Percentiles rank a stretch among this genome's conserved stretches.
These are phyloP conservation scores for Lasius fuliginosus DNA, from an alignment of 2,888 invertebrate species.

Conservation along the genomic window DNA sequence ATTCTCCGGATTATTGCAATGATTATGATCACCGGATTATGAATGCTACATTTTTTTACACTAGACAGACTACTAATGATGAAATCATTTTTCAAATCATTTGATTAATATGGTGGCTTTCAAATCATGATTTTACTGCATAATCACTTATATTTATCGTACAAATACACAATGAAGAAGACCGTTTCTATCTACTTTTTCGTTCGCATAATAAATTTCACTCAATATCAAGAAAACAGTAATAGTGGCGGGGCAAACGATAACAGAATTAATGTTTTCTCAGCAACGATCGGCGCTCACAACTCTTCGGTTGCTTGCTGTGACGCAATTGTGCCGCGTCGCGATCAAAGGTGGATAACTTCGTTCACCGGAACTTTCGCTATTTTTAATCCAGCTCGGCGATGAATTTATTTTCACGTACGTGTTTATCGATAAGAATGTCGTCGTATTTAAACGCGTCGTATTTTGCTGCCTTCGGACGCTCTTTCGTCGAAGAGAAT, in stretches of 20 bases:
- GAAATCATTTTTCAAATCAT: neutral
- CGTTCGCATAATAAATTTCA: conserved; percentile 19
- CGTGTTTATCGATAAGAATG: conserved; percentile 5
- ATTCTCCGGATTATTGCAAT: neutral
- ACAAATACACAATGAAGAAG: neutral
- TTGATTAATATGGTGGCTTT: neutral
- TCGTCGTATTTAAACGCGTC: conserved; percentile 22
- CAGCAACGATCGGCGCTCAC: conserved; percentile 9
- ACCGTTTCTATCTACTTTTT: conserved; percentile 9
- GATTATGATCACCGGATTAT: no score
- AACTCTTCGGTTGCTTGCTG: neutral
- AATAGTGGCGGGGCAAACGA: conserved; percentile 26
- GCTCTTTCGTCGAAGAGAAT: neutral
- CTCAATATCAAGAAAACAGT: conserved; percentile 31
- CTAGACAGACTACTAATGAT: no score
- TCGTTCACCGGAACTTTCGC: conserved; percentile 5
- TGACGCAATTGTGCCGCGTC: neutral
- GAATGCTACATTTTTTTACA: neutral
- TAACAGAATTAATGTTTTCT: conserved; percentile 49
- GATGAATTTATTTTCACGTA: conserved; percentile 46
- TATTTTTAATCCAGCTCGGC: neutral
- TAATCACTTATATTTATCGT: conserved; percentile 10
- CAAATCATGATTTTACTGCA: neutral
- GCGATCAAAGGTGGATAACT: neutral
- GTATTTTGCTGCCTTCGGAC: neutral